Evolutionary conservation across 1,140 invertebrate species (phyloP).

Genomic region (Cydia pomonella): DNA sequence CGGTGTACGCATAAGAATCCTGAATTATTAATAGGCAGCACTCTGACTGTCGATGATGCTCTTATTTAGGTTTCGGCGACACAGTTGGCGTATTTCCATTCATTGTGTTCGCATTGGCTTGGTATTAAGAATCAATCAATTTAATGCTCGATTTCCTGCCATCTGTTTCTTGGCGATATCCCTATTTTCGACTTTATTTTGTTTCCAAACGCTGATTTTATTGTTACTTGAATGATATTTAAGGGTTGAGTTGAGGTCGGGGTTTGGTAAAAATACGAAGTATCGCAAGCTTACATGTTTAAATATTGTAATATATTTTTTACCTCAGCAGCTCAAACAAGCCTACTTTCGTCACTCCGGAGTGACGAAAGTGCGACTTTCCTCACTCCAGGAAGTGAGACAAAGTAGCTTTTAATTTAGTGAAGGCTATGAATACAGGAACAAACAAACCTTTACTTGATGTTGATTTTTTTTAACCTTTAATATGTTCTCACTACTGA

Average conservation of each 20-base stretch:
- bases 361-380: too few relatives aligned
- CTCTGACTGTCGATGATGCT: conserved; percentile 8
- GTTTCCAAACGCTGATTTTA: conserved; percentile 21
- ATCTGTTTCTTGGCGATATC: conserved; percentile 17
- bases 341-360: too few relatives aligned
- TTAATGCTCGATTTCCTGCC: conserved; percentile 38
- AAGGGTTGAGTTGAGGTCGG: neutral
- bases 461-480: too few relatives aligned
- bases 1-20: conserved; percentile 24
- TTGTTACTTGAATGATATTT: neutral
- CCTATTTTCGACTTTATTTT: conserved; percentile 35
- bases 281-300: neutral
- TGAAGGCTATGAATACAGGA: too few relatives aligned
- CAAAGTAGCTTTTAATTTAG: too few relatives aligned
- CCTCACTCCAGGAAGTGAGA: too few relatives aligned
- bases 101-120: conserved; percentile 37
- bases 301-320: neutral
- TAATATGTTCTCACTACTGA: too few relatives aligned
- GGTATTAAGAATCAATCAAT: conserved; percentile 43
- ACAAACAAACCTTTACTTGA: too few relatives aligned
- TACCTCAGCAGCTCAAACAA: too few relatives aligned
- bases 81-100: conserved; percentile 41
- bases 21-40: conserved; percentile 29
- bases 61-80: conserved; percentile 39
- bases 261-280: neutral